Evolutionary conservation across 2,888 invertebrate genomes (phyloP), one percentile per base, ranked within the genome.

Genomic region (Kryphioiulus occultus): DNA sequence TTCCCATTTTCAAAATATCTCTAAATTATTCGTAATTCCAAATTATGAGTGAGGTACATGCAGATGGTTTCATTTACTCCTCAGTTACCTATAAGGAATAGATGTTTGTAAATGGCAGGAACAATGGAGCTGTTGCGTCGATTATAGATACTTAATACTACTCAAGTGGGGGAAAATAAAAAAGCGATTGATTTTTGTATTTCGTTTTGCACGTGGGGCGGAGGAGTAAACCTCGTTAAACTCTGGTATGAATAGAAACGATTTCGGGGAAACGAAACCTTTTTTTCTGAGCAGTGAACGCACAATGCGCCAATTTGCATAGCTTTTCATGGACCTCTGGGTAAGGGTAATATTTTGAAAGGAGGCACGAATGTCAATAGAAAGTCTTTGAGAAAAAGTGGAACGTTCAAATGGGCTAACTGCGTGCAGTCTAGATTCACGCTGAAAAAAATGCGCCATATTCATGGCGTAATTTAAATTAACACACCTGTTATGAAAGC

Each of bases 181-280:
- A 68, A 68, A 68, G 19, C 2, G 68, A 68, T 68, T 68, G 22
- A 68, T 68, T 68, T 68, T 68, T 68, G 68, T 26, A 26, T 68
- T 68, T 68, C 68, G 26, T 68, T 68, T 68, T 68, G 68, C 68
- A 68, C 68, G 68, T 68, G 68, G 68, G 68, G 68, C 68, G 68
- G 68, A 68, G 68, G 68, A 68, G 68, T 68, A 68, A 68, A 68
- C 68, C 68, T 68, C 68, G 68, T 68, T 68, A 68, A 68, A 68
- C 26, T 68, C 26, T 68, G n/a, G 2, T 26, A 26, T 68, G 68
- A 68, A 68, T 26, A 26, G 68, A 68, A 68, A 22, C 68, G 68
- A 68, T 68, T 68, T 26, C 68, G 22, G 68, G 68, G n/a, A 68
- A 68, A 68, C 68, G 68, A 68, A 68, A 68, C 26, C 68, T 68